Evolutionary conservation across 2,888 invertebrate species (phyloP).

Genomic region (Phyllotreta striolata): DNA sequence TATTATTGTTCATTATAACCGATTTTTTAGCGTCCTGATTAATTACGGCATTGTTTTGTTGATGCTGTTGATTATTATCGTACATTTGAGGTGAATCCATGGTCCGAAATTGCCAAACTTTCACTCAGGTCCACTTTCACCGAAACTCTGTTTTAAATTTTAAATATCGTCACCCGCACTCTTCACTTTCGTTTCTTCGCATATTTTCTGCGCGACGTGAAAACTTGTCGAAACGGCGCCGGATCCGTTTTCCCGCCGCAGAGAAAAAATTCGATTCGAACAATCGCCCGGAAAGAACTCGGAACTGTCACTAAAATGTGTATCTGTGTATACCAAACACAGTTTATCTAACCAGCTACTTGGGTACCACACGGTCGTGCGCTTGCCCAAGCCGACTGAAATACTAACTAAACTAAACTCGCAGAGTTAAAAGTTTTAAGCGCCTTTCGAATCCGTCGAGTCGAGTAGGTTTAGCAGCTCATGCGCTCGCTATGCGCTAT

Average conservation of each 20-base stretch:
- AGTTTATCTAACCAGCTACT: conserved; percentile 50
- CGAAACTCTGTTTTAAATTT: conserved; percentile 45
- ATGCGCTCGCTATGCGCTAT: conserved; percentile 53
- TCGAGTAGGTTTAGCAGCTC: conserved; percentile 46
- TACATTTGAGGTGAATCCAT: conserved; percentile 91
- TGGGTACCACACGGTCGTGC: conserved; percentile 61
- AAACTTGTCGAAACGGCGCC: conserved; percentile 1
- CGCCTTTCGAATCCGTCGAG: conserved; percentile 53
- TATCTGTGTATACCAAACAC: neutral
- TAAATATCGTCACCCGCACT: conserved; percentile 39
- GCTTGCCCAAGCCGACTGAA: conserved; percentile 61
- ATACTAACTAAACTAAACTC: conserved; percentile 50
- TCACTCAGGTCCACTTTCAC: conserved; percentile 56
- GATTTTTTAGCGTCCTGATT: conserved; percentile 65
- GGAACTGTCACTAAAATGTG: conserved; percentile 32
- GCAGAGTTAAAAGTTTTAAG: conserved; percentile 56
- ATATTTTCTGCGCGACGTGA: conserved; percentile 14
- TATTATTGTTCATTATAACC: conserved; percentile 61
- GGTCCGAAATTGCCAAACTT: conserved; percentile 48
- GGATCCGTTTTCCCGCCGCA: conserved; percentile 10
- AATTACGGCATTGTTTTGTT: conserved; percentile 66
- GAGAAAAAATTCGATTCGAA: conserved; percentile 22
- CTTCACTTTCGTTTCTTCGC: conserved; percentile 38
- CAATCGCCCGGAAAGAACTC: conserved; percentile 33
- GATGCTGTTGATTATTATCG: conserved; percentile 73